phyloP scores from a whole-genome alignment of 2,888 invertebrate species.

The Lasioglossum vierecki region DNA sequence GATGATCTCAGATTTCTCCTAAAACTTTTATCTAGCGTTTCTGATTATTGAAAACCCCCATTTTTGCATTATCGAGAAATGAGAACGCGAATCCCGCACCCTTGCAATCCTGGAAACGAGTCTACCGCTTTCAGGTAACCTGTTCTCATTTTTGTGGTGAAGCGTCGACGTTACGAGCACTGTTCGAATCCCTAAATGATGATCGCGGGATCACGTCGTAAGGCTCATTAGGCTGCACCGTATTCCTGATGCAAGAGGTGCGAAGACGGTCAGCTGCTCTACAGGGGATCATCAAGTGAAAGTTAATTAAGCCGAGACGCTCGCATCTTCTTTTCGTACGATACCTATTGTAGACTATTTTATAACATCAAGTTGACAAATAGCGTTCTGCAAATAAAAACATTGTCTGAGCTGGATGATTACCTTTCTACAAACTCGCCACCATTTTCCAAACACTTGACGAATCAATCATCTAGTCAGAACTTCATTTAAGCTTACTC shows the following conservation, averaged over 20 bases:
- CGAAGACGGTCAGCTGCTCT: slow-evolving; percentile 27
- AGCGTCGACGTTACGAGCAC: not conserved
- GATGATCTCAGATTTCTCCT: no score
- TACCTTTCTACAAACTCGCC: not conserved
- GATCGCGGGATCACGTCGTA: slow-evolving; percentile 21
- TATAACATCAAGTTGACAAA: slow-evolving; percentile 16
- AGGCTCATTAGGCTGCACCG: slow-evolving; percentile 35
- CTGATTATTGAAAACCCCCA: no score
- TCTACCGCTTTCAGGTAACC: not conserved
- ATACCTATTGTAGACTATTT: slow-evolving; percentile 34
- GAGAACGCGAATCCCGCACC: no score
- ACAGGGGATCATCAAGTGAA: slow-evolving; percentile 49
- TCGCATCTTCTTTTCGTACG: slow-evolving; percentile 34
- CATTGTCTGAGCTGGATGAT: not conserved
- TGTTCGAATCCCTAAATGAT: slow-evolving; percentile 3
- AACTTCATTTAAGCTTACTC: no score
- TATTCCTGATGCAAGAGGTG: slow-evolving; percentile 36
- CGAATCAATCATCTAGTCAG: not conserved
- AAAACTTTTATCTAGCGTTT: no score
- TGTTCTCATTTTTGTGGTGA: not conserved
- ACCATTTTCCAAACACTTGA: not conserved
- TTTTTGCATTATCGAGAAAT: no score
- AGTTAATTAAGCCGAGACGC: slow-evolving; percentile 53
- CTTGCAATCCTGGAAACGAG: no score
- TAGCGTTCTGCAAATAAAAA: not conserved